Evolutionary conservation across 2,113 vertebrate species (phyloP).

Genomic region (Euleptes europaea): DNA sequence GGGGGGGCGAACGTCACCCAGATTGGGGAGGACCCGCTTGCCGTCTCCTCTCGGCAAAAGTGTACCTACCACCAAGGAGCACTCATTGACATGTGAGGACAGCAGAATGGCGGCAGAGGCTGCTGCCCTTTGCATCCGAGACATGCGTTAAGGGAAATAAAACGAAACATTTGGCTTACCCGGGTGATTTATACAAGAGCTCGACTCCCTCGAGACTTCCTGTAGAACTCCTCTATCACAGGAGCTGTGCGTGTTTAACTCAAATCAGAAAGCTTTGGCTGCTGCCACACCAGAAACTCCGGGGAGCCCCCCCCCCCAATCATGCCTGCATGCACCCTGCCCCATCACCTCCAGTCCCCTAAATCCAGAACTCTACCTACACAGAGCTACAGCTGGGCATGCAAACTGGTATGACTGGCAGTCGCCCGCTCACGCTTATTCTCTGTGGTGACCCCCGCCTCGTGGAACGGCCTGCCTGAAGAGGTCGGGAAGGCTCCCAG

Average conservation of each 20-base stretch:
- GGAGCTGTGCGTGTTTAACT: background rate
- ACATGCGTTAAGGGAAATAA: background rate
- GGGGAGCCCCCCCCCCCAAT: background rate
- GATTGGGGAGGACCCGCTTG: background rate
- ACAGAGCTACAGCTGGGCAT: too few relatives aligned
- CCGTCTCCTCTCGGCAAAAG: background rate
- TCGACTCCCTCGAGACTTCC: background rate
- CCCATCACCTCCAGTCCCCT: too few relatives aligned
- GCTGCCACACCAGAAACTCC: background rate
- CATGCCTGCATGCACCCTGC: background rate
- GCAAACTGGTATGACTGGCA: background rate
- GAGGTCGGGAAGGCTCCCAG: too few relatives aligned
- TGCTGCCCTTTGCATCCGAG: background rate
- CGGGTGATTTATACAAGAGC: background rate
- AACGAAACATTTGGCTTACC: background rate
- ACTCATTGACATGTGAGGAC: background rate
- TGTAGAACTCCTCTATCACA: background rate
- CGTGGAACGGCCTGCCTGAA: too few relatives aligned
- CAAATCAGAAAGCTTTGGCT: too few relatives aligned
- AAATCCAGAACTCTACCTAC: background rate
- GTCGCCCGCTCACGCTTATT: too few relatives aligned
- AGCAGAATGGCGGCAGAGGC: background rate
- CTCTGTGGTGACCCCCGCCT: too few relatives aligned
- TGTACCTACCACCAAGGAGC: background rate
- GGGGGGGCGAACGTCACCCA: background rate